Base-by-base conservation (phyloP, 2,888 invertebrate genomes). In the Amphipoea oculea region DNA sequence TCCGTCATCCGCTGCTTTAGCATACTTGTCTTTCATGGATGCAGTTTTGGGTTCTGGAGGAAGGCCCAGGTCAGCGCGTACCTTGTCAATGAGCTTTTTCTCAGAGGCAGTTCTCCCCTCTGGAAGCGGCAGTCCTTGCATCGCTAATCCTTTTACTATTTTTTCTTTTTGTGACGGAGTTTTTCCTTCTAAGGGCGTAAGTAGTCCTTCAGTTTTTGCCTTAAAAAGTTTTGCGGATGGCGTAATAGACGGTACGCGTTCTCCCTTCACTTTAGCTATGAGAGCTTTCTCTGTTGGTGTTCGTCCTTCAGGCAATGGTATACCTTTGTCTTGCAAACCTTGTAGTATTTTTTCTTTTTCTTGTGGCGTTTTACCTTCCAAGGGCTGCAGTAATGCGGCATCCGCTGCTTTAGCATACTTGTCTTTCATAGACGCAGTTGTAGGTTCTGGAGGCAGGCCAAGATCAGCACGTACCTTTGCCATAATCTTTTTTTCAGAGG, bases 181-280 rank as follows among this genome's bases (percentile, higher is more conserved):
- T 75, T 89, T 88, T 72, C 85, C 84, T 85, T 88, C 57, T 51
- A 88, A 72, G 12, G 86, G 85, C 29, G 29, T 29, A 29, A 29
- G 29, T 29, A 29, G 45, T 0, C 76, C 75, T 1, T 1, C 71
- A 17, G 60, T 36, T 60, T 75, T 71, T 2, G 60, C 71, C 23
- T 73, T 48, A 0, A 2, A n/a, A n/a, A 71, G 7, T 48, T n/a
- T 75, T 4, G 17, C 45, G 7, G 75, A 75, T 17, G n/a, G 36
- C 0, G 12, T 20, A 0, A 72, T 4, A 0, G 60, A 36, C 4
- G 72, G 75, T 0, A 0, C 23, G 1, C 51, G 76, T 0, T 1
- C 12, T 3, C 17, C 65, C 1, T 54, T 77, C 0, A 77, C 42
- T 45, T 45, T 74, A 14, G 23, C 17, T 3, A 77, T 74, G 0